A percentile compares a stretch with the other conserved stretches of the same genome.
Conservation (phyloP, 2,888 invertebrate species). For the Drosophila infuscata region DNA sequence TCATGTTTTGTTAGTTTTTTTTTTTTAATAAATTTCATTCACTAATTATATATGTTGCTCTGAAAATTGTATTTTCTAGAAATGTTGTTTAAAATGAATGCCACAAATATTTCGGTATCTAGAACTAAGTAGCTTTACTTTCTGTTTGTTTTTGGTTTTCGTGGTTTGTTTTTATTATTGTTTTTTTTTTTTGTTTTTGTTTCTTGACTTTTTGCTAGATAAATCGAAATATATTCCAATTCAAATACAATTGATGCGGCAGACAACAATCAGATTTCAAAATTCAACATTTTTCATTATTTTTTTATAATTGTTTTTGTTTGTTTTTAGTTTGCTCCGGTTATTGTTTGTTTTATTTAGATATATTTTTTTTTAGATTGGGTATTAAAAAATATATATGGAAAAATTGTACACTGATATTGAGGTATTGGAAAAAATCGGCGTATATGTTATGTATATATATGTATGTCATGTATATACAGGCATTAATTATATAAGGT, state of each 20-base stretch:
- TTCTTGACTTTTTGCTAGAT: constrained; percentile 35
- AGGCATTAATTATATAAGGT: constrained; percentile 40
- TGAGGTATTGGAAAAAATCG: constrained; percentile 81
- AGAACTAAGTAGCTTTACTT: constrained; percentile 46
- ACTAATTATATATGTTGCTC: constrained; percentile 53
- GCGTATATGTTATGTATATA: constrained; percentile 65
- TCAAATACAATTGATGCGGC: constrained; percentile 55
- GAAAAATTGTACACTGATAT: constrained; percentile 78
- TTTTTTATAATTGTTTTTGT: constrained; percentile 5
- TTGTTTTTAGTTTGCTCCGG: constrained; percentile 29
- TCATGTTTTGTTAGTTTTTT: constrained; percentile 60
- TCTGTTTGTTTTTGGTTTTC: constrained; percentile 12
- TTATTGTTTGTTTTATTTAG: constrained; percentile 13
- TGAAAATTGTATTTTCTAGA: constrained; percentile 59
- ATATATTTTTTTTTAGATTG: constrained; percentile 25
- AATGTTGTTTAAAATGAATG: constrained; percentile 55
- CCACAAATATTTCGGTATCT: constrained; percentile 47
- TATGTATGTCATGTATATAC: constrained; percentile 54
- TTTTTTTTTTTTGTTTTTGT: constrained; percentile 6
- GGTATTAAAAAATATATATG: constrained; percentile 76
- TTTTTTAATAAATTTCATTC: constrained; percentile 54
- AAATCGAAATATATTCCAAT: constrained; percentile 59
- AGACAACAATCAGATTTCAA: constrained; percentile 78
- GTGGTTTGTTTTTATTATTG: constrained; percentile 14
- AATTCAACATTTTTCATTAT: constrained; percentile 59